Base-by-base conservation (phyloP, 2,888 invertebrate species). In the Pomacea canaliculata region DNA sequence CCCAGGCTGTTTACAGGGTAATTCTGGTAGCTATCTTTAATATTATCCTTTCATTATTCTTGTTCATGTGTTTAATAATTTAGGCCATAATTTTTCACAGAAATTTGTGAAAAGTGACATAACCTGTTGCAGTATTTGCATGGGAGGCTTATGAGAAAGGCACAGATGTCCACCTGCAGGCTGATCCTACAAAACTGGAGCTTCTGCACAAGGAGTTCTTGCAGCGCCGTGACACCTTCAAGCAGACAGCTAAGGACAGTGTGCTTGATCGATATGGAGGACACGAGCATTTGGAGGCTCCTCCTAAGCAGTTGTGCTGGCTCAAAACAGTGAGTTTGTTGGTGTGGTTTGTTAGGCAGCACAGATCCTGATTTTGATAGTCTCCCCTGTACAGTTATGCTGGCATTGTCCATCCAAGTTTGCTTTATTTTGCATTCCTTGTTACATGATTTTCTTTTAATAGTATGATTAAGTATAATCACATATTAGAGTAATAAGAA, bases 141-240 rank as follows among this genome's bases (percentile, higher is more conserved):
- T 99, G 99, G 98, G 97, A 98, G 88, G 98, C 98, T 7, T 95
- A 96, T 88, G 95, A 96, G 78, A 86, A 87, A 76, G 91, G 91
- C 7, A 87, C 89, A 48, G 90, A 91, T 66, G 89, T 90, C 13
- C 89, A 91, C 79, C 93, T 98, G 76, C 93, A 99, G 83, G 99
- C 99, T 7, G 99, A 99, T 91, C 99, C 99, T 12, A 99, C 99
- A 18, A 98, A 98, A 91, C 92, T 99, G 80, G 99, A 98, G 91
- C 91, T 97, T 84, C 91, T 99, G 78, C 95, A 97, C 90, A 94
- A 95, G 75, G 96, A 98, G 91, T 98, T 96, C 90, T 95, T 95
- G 77, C 94, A 95, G 83, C 96, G 97, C 90, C 96, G 96, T 90
- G 95, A 96, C 63, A 95, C 95, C 84, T 95, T 96, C 84, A 97